A percentile compares a stretch with the other conserved stretches of the same genome.
These are phyloP conservation scores for Corythucha ciliata DNA, from an alignment of 2,888 invertebrate species.

Conservation along the genomic window DNA sequence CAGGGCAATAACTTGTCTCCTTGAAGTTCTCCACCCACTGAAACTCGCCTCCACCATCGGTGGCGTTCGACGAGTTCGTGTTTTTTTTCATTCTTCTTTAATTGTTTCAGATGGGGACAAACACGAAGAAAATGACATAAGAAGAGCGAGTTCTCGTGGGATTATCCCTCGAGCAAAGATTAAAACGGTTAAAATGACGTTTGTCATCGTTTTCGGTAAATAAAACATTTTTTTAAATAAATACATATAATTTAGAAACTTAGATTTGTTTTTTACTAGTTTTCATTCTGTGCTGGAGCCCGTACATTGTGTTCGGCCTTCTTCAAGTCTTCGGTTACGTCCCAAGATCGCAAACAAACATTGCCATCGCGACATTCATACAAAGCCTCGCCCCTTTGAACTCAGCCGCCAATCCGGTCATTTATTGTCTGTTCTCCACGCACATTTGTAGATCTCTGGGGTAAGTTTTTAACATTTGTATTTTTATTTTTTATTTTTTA, in stretches of 20 bases:
- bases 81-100: no score
- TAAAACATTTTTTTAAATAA: conserved; percentile 30
- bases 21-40: no score
- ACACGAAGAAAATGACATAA: conserved; percentile 43
- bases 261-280: conserved; percentile 48
- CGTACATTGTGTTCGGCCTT: conserved; percentile 85
- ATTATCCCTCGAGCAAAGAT: conserved; percentile 92
- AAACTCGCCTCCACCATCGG: no score
- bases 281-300: conserved; percentile 90
- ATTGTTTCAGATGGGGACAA: conserved; percentile 31
- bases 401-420: conserved; percentile 88
- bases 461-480: conserved; percentile 44
- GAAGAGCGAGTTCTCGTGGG: conserved; percentile 80
- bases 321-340: conserved; percentile 80
- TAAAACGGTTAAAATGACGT: conserved; percentile 95
- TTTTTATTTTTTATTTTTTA: neutral
- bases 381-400: conserved; percentile 86
- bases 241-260: conserved; percentile 5
- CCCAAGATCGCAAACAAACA: conserved; percentile 66
- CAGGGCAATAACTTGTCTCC: no score
- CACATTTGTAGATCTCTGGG: conserved; percentile 74
- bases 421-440: conserved; percentile 88
- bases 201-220: conserved; percentile 89
- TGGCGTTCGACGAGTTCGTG: no score
- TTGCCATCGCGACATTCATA: conserved; percentile 79